phyloP scores from a whole-genome alignment of 2,888 invertebrate genomes.

The Thelaira solivaga region DNA sequence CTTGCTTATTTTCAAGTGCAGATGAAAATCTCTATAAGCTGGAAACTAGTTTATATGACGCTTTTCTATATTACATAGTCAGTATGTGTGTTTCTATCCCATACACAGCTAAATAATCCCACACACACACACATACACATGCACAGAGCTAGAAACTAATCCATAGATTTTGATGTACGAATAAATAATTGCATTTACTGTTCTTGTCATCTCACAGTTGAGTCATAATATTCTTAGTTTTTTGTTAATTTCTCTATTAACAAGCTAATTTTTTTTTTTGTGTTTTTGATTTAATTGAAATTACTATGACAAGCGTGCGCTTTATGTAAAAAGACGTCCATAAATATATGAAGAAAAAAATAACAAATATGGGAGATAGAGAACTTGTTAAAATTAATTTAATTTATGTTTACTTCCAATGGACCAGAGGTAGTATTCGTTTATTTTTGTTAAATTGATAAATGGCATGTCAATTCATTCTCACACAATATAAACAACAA shows the following conservation, averaged over 20 bases:
- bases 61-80: too few species aligned
- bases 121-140: too few species aligned
- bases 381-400: not conserved
- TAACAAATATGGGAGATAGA: not conserved
- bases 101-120: too few species aligned
- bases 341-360: not conserved
- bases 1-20: too few species aligned
- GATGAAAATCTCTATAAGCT: too few species aligned
- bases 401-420: not conserved
- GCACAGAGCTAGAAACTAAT: too few species aligned
- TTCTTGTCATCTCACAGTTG: too few species aligned
- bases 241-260: not conserved
- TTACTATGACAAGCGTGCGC: slow-evolving; percentile 53
- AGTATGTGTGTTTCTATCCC: too few species aligned
- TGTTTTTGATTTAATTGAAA: slow-evolving; percentile 34
- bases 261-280: slow-evolving; percentile 21
- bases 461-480: slow-evolving; percentile 4
- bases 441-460: not conserved
- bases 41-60: too few species aligned
- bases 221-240: slow-evolving; percentile 17
- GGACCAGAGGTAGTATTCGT: too few species aligned
- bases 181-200: too few species aligned
- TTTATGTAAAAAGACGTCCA: not conserved
- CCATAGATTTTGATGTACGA: too few species aligned
- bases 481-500: not conserved